Percentiles rank a stretch among this genome's conserved stretches.
phyloP scores from a whole-genome alignment of 1,140 invertebrate species.

The Saccostrea echinata region DNA sequence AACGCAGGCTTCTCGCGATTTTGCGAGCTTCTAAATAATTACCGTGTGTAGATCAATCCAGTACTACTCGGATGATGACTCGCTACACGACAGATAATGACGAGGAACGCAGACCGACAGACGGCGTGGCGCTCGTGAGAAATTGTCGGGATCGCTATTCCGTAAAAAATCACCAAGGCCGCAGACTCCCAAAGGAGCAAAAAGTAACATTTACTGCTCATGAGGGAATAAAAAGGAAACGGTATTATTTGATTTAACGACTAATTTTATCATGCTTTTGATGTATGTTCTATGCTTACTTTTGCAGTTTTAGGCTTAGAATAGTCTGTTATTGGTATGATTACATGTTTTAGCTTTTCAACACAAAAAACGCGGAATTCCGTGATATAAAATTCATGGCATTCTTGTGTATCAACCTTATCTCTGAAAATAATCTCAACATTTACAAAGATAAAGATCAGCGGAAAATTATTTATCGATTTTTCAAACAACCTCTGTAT shows the following conservation, averaged over 20 bases:
- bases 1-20: constrained; percentile 22
- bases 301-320: no score
- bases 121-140: constrained; percentile 22
- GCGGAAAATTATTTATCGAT: constrained; percentile 34
- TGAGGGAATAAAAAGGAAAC: no score
- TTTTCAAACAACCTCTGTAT: background rate
- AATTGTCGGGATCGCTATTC: constrained; percentile 25
- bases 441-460: background rate
- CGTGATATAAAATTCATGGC: constrained; percentile 28
- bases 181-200: no score
- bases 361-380: background rate
- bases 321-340: no score
- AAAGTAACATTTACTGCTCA: no score
- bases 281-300: no score
- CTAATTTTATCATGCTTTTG: no score
- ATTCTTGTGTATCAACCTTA: constrained; percentile 7
- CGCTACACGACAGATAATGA: constrained; percentile 29
- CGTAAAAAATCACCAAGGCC: background rate
- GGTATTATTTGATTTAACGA: no score
- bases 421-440: constrained; percentile 20
- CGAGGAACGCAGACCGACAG: constrained; percentile 19
- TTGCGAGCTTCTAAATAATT: constrained; percentile 21
- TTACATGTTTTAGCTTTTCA: no score
- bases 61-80: background rate
- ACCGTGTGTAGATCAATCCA: constrained; percentile 29